Conservation (phyloP, 2,113 vertebrate species). For the Delphinapterus leucas region DNA sequence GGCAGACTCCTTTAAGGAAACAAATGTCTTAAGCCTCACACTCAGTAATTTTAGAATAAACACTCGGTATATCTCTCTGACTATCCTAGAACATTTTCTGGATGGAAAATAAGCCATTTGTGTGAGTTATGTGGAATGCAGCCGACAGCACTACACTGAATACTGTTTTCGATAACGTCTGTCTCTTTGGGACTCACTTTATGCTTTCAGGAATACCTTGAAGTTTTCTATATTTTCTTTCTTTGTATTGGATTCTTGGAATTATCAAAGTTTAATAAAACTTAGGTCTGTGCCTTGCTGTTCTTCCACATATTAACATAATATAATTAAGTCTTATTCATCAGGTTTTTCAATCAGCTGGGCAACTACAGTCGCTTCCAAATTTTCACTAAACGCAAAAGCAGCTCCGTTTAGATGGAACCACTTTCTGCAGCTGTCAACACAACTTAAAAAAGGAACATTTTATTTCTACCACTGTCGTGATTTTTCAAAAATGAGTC, state of each 20-base stretch:
- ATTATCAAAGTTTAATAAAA: slow-evolving; percentile 55
- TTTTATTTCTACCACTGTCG: slow-evolving; percentile 14
- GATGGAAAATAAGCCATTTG: slow-evolving; percentile 43
- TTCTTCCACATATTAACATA: slow-evolving; percentile 45
- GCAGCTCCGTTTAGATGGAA: background rate
- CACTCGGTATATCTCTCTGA: slow-evolving; percentile 2
- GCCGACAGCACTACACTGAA: background rate
- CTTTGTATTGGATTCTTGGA: slow-evolving; percentile 20
- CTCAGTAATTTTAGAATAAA: slow-evolving; percentile 65
- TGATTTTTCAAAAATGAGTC: background rate
- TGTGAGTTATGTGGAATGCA: slow-evolving; percentile 20
- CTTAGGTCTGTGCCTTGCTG: background rate
- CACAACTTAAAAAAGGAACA: background rate
- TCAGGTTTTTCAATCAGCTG: slow-evolving; percentile 37
- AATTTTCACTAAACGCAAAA: slow-evolving; percentile 39
- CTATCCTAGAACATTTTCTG: slow-evolving; percentile 23
- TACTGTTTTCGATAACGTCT: slow-evolving; percentile 13
- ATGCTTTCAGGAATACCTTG: slow-evolving; percentile 56
- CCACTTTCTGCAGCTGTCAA: slow-evolving; percentile 35
- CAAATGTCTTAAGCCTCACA: slow-evolving; percentile 49
- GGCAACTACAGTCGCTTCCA: slow-evolving; percentile 60
- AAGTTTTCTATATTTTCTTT: slow-evolving; percentile 58
- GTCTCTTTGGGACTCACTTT: slow-evolving; percentile 36
- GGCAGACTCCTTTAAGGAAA: slow-evolving; percentile 60
- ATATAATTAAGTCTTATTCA: slow-evolving; percentile 47